phyloP scores from a whole-genome alignment of 1,140 invertebrate genomes.

The Zaprionus nigranus region DNA sequence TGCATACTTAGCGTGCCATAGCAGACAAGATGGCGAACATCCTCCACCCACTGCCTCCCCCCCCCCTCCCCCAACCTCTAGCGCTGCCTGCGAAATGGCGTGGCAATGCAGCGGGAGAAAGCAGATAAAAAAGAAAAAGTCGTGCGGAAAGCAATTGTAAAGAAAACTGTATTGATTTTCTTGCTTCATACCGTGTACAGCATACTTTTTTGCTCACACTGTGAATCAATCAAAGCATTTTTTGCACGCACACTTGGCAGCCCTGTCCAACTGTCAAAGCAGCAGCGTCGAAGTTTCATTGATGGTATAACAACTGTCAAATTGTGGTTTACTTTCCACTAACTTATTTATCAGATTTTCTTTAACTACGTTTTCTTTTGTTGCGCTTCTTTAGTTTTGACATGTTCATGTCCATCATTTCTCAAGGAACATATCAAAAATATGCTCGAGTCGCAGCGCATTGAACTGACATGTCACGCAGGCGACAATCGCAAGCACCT shows the following conservation, averaged over 20 bases:
- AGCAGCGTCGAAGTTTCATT: too few species aligned
- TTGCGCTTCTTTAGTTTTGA: slow-evolving; percentile 42
- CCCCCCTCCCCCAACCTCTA: slow-evolving; percentile 8
- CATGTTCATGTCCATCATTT: slow-evolving; percentile 62
- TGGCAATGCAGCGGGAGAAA: slow-evolving; percentile 51
- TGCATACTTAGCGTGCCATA: slow-evolving; percentile 55
- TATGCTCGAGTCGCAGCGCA: slow-evolving; percentile 12
- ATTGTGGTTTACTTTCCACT: slow-evolving; percentile 47
- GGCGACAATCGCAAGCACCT: slow-evolving; percentile 18
- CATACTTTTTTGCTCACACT: slow-evolving; percentile 9
- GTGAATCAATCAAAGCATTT: slow-evolving; percentile 54
- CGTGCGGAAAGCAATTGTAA: slow-evolving; percentile 33
- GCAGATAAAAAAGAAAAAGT: slow-evolving; percentile 28
- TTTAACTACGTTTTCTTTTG: slow-evolving; percentile 53
- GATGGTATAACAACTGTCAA: slow-evolving; percentile 53
- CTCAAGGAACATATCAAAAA: slow-evolving; percentile 45
- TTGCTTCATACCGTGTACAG: slow-evolving; percentile 12
- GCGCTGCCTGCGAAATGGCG: slow-evolving; percentile 56
- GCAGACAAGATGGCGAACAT: slow-evolving; percentile 2
- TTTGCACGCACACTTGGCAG: slow-evolving; percentile 33
- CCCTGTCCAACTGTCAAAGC: slow-evolving; percentile 62
- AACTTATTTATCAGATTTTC: slow-evolving; percentile 71
- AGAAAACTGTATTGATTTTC: slow-evolving; percentile 6
- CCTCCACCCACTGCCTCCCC: slow-evolving; percentile 14
- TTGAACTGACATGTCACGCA: slow-evolving; percentile 57